A percentile compares a stretch with the other conserved stretches of the same genome.
Evolutionary conservation across 2,888 invertebrate species (phyloP).

Genomic region (Phorcus lineatus): DNA sequence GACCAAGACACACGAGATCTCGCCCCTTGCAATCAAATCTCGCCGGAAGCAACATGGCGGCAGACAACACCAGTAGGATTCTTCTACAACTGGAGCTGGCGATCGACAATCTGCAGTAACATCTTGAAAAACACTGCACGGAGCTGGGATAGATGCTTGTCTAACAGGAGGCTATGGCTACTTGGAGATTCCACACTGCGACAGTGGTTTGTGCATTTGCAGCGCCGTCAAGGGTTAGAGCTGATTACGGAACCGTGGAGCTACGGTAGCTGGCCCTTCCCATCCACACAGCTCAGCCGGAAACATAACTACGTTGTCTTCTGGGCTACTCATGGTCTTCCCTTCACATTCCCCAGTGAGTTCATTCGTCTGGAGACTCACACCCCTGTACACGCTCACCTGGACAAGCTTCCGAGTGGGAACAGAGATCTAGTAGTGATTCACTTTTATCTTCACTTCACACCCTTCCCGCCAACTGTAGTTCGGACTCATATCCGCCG

Average conservation of each 20-base stretch:
- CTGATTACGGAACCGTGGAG: background rate
- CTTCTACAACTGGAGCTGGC: conserved; percentile 10
- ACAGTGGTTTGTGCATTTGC: background rate
- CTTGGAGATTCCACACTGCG: conserved; percentile 14
- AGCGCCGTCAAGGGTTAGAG: background rate
- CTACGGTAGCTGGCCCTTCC: background rate
- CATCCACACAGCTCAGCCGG: background rate
- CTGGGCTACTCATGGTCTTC: background rate
- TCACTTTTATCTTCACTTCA: conserved; percentile 15
- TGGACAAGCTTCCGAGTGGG: background rate
- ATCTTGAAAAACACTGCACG: background rate
- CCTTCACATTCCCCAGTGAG: background rate
- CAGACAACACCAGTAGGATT: background rate
- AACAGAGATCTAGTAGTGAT: background rate
- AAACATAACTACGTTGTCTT: conserved; percentile 1
- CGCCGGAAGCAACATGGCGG: background rate
- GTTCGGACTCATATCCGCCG: background rate
- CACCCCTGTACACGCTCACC: background rate
- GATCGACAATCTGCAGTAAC: background rate
- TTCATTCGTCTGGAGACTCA: background rate
- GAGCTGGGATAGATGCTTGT: conserved; percentile 3
- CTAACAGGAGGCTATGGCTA: conserved; percentile 1
- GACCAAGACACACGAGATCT: no score
- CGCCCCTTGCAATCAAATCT: background rate
- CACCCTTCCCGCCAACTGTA: background rate